Conservation (phyloP, 2,888 invertebrate species). For the Cryptus armator region DNA sequence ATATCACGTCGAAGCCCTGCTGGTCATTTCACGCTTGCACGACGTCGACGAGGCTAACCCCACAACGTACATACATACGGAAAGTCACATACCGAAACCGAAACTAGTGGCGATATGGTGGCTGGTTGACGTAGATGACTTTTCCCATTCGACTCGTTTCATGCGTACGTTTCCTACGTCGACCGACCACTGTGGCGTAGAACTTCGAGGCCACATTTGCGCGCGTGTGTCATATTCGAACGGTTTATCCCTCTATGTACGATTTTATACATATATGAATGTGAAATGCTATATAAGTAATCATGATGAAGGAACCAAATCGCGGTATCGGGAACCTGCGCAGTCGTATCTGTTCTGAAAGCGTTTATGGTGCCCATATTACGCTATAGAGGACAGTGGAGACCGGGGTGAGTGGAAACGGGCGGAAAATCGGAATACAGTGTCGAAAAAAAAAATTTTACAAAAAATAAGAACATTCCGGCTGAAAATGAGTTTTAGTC, state of each 20-base stretch:
- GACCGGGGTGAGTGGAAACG: no score
- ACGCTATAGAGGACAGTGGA: no score
- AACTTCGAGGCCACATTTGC: background rate
- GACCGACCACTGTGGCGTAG: background rate
- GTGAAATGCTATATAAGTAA: slow-evolving; percentile 15
- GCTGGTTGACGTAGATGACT: slow-evolving; percentile 55
- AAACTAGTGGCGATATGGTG: slow-evolving; percentile 32
- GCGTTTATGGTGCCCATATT: no score
- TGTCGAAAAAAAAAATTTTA: no score
- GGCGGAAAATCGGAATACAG: no score
- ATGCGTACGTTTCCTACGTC: slow-evolving; percentile 22
- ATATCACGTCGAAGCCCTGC: slow-evolving; percentile 22
- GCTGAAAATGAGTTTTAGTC: no score
- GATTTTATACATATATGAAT: background rate
- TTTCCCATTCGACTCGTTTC: slow-evolving; percentile 59
- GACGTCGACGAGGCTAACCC: slow-evolving; percentile 49
- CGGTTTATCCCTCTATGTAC: no score
- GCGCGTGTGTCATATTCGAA: no score
- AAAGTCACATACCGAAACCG: background rate
- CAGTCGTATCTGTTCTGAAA: background rate
- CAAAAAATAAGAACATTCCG: no score
- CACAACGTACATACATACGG: slow-evolving; percentile 28
- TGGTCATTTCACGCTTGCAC: slow-evolving; percentile 68
- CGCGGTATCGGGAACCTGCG: background rate
- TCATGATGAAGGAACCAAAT: slow-evolving; percentile 6